Conservation (phyloP, 2,113 vertebrate species). For the Sinocyclocheilus rhinocerous region DNA sequence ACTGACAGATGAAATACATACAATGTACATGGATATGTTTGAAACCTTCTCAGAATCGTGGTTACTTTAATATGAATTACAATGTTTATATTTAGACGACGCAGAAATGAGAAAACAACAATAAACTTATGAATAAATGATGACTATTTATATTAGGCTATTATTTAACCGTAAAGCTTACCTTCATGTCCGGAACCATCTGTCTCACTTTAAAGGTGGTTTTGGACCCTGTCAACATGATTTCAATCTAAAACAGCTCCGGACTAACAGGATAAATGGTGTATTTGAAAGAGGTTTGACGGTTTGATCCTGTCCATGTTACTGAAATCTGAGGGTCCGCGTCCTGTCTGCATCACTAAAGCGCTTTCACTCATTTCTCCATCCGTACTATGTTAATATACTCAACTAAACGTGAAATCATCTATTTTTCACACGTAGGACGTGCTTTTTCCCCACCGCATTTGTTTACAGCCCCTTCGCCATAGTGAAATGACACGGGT, state of each 20-base stretch:
- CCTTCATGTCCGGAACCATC: conserved; percentile 78
- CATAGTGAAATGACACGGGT: conserved; percentile 67
- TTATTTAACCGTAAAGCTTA: conserved; percentile 53
- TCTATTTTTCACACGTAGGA: conserved; percentile 27
- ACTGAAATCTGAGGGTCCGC: conserved; percentile 45
- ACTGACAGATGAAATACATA: neutral
- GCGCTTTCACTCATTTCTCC: conserved; percentile 1
- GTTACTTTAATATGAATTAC: neutral
- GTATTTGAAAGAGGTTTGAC: neutral
- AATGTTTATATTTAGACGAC: no score
- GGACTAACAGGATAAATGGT: conserved; percentile 5
- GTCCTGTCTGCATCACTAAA: conserved; percentile 50
- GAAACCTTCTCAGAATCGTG: no score
- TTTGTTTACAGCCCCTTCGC: conserved; percentile 68
- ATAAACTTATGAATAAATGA: neutral
- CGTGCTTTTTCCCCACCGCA: conserved; percentile 16
- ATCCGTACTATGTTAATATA: neutral
- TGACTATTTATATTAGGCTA: neutral
- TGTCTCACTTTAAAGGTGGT: conserved; percentile 83
- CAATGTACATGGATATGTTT: neutral
- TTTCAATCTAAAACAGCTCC: conserved; percentile 47
- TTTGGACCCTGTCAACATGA: conserved; percentile 78
- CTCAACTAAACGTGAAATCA: neutral
- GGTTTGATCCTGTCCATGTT: conserved; percentile 42
- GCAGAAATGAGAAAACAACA: neutral